Conservation (phyloP, 1,140 invertebrate genomes). For the Bombus fervidus region DNA sequence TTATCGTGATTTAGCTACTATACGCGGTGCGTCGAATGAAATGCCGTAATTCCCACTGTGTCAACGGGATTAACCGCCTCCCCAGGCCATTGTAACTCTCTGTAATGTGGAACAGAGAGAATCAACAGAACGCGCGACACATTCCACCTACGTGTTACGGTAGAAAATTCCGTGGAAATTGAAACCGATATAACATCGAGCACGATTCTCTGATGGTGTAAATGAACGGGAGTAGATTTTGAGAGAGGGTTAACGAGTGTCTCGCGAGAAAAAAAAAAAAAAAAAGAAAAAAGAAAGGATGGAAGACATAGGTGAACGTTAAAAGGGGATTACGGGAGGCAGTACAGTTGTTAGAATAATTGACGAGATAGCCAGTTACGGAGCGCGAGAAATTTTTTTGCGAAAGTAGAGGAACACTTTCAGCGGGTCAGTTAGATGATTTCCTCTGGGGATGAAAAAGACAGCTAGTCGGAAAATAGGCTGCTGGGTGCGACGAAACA, state of each 20-base stretch:
- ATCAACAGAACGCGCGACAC: not conserved
- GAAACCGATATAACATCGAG: not conserved
- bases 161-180: not conserved
- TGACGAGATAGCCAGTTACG: slow-evolving; percentile 40
- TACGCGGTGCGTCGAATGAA: not conserved
- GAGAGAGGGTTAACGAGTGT: too few species aligned
- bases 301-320: too few species aligned
- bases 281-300: too few species aligned
- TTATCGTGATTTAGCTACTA: slow-evolving; percentile 13
- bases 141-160: not conserved
- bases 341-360: slow-evolving; percentile 36
- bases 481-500: not conserved
- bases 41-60: slow-evolving; percentile 19
- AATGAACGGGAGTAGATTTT: too few species aligned
- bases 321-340: not conserved
- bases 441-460: not conserved
- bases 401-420: slow-evolving; percentile 47
- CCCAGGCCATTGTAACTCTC: slow-evolving; percentile 1
- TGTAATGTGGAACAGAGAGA: not conserved
- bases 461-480: slow-evolving; percentile 13
- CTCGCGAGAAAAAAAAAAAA: too few species aligned
- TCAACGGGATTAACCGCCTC: slow-evolving; percentile 1
- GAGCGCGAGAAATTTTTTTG: slow-evolving; percentile 41
- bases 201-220: too few species aligned
- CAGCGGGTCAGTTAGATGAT: not conserved